Conservation (phyloP, 1,140 invertebrate species). For the Coboldia fuscipes region DNA sequence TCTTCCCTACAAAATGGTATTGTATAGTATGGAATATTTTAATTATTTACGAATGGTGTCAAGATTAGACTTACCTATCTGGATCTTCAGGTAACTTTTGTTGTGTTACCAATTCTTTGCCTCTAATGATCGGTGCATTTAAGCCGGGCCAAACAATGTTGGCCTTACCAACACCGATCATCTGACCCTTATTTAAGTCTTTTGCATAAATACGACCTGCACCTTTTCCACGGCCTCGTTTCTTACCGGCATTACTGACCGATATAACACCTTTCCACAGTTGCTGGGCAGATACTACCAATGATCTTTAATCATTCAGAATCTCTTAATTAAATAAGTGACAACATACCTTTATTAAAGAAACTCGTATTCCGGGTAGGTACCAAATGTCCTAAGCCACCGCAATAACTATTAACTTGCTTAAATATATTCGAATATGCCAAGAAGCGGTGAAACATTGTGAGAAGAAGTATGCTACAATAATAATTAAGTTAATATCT, state of each 20-base stretch:
- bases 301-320: conserved; percentile 3
- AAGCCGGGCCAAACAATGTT: conserved; percentile 86
- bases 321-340: conserved; percentile 1
- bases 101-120: conserved; percentile 48
- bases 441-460: no score
- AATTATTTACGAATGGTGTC: neutral
- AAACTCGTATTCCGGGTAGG: conserved; percentile 22
- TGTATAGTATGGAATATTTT: conserved; percentile 1
- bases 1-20: conserved; percentile 24
- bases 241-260: conserved; percentile 89
- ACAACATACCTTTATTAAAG: conserved; percentile 26
- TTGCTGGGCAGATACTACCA: conserved; percentile 47
- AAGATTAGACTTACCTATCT: conserved; percentile 24
- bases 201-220: conserved; percentile 44
- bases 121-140: conserved; percentile 58
- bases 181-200: conserved; percentile 79
- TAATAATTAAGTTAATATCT: no score
- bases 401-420: no score
- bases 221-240: conserved; percentile 80
- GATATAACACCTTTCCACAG: conserved; percentile 88
- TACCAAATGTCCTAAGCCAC: conserved; percentile 2
- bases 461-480: no score
- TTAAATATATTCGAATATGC: no score
- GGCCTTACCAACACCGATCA: conserved; percentile 65
- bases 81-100: conserved; percentile 45